Conservation (phyloP, 2,888 invertebrate species). For the Ichneumoninae sp. region DNA sequence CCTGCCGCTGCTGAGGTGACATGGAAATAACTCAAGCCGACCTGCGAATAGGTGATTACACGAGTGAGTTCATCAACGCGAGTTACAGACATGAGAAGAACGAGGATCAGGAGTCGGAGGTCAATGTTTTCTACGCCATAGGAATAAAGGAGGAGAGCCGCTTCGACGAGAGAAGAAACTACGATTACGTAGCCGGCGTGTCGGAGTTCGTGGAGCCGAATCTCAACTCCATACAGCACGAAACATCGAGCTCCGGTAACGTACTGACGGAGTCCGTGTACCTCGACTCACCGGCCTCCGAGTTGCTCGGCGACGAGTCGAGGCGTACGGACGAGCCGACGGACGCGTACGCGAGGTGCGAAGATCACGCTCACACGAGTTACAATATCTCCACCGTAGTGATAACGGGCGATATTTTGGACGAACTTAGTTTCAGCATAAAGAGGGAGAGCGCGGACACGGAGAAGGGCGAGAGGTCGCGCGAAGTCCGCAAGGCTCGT, state of each 20-base stretch:
- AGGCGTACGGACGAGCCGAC: constrained; percentile 63
- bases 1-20: constrained; percentile 63
- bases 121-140: constrained; percentile 54
- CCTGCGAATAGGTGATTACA: constrained; percentile 71
- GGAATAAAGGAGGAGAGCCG: constrained; percentile 11
- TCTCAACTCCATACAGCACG: constrained; percentile 67
- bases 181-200: constrained; percentile 32
- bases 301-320: constrained; percentile 71
- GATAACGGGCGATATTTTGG: constrained; percentile 71
- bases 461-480: constrained; percentile 70
- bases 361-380: constrained; percentile 52
- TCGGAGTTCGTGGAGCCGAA: constrained; percentile 63
- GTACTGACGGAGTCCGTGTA: constrained; percentile 69
- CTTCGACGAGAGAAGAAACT: constrained; percentile 44
- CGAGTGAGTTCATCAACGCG: constrained; percentile 68
- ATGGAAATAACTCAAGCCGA: constrained; percentile 76
- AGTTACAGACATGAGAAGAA: constrained; percentile 68
- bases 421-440: constrained; percentile 71
- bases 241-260: constrained; percentile 58
- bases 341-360: constrained; percentile 65
- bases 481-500: neutral
- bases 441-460: constrained; percentile 72
- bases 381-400: constrained; percentile 72
- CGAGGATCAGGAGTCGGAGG: constrained; percentile 68
- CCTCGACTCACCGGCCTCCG: constrained; percentile 68